Base-by-base conservation (phyloP, 2,888 invertebrate genomes). In the Bibio marci region DNA sequence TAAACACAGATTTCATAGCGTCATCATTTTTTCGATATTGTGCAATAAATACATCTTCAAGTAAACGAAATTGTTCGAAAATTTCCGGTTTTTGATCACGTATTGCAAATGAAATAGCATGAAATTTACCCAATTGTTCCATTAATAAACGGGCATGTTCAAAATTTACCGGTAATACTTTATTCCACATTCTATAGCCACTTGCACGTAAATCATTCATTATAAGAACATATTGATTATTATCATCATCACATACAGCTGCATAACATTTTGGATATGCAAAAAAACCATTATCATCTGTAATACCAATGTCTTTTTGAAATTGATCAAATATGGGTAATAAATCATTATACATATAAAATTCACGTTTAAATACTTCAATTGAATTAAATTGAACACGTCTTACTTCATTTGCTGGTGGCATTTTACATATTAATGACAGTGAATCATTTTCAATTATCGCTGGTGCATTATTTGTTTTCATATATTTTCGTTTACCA, bases 81-180 rank as follows among this genome's bases (percentile, higher is more conserved):
- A 22, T 22, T 22, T 22, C 22, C 22, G 22, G 22, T 6, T 8
- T 4, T 32, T 38, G 38, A 26, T 38, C 12, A 11, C 35, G 38
- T 19, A 43, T n/a, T 7, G 37, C 41, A 30, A 41, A 28, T 5
- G 40, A 40, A 11, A 41, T 4, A 13, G 35, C 43, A 28, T 43
- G 40, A 25, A 43, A 33, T 40, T 41, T 43, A 14, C 35, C 40
- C 3, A 43, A 10, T 15, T 38, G 28, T 11, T 28, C 17, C 22
- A 43, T 28, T 13, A 27, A 13, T 28, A 33, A 10, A 7, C 27
- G 19, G 6, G 36, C 31, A 28, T 43, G 38, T 22, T 38, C 19
- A 28, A 38, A 35, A 26, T 37, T 35, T 11, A 19, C 26, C 4
- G 36, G 18, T n/a, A 25, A 36, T 2, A 30, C 30, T 28, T 36